Evolutionary conservation across 1,140 invertebrate species (phyloP).

Genomic region (Dendroctonus valens): DNA sequence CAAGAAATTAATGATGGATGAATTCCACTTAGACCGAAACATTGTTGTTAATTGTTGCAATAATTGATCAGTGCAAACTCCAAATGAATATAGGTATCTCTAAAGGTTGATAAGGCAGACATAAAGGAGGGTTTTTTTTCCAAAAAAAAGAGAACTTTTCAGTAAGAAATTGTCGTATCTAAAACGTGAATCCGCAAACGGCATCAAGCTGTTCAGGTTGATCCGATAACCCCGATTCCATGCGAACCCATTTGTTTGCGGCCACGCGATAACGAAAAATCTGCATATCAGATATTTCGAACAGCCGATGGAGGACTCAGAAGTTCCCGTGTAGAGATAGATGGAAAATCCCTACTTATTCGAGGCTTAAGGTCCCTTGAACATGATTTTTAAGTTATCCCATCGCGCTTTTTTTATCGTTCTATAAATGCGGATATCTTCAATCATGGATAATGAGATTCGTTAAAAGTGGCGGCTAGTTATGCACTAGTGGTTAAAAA

Average conservation of each 20-base stretch:
- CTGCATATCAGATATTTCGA: slow-evolving; percentile 29
- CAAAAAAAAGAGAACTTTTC: too few relatives aligned
- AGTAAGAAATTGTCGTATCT: slow-evolving; percentile 14
- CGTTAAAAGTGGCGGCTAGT: too few relatives aligned
- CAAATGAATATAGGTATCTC: too few relatives aligned
- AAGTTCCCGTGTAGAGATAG: slow-evolving; percentile 1
- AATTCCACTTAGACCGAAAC: too few relatives aligned
- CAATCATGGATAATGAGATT: too few relatives aligned
- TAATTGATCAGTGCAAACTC: too few relatives aligned
- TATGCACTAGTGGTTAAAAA: too few relatives aligned
- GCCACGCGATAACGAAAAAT: slow-evolving; percentile 29
- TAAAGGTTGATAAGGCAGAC: too few relatives aligned
- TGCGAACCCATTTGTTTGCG: slow-evolving; percentile 27
- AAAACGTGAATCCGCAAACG: slow-evolving; percentile 24
- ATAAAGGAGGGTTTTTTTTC: too few relatives aligned
- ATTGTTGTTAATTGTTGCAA: too few relatives aligned
- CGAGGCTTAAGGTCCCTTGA: slow-evolving; percentile 6
- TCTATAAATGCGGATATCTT: neutral
- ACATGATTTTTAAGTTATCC: neutral
- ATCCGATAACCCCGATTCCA: slow-evolving; percentile 24
- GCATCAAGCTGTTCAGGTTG: slow-evolving; percentile 25
- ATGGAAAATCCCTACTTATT: slow-evolving; percentile 12
- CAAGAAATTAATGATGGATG: too few relatives aligned
- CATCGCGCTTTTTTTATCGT: neutral
- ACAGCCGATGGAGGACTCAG: slow-evolving; percentile 9